A percentile compares a stretch with the other conserved stretches of the same genome.
These are phyloP conservation scores for Aldabrachelys gigantea DNA, from an alignment of 2,113 vertebrate species.

Conservation along the genomic window DNA sequence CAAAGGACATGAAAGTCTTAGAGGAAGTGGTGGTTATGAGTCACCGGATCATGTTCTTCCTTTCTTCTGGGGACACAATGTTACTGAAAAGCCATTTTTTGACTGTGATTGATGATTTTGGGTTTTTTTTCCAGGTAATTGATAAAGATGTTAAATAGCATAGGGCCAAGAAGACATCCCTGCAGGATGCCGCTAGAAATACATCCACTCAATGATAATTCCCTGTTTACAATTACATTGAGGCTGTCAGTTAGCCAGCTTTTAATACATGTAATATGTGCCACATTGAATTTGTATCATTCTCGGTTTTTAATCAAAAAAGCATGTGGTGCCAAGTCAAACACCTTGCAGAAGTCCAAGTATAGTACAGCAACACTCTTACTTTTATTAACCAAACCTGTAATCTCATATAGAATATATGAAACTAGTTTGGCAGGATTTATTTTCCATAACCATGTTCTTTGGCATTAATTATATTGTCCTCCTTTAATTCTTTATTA, in stretches of 20 bases:
- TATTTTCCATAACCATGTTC: neutral
- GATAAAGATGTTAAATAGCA: neutral
- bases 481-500: neutral
- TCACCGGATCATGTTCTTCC: neutral
- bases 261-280: neutral
- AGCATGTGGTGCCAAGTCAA: neutral
- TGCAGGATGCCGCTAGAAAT: neutral
- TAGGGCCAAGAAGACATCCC: neutral
- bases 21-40: neutral
- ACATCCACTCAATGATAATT: neutral
- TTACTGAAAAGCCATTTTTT: accelerated
- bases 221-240: neutral
- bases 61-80: accelerated
- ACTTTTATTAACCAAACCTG: neutral
- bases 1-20: neutral
- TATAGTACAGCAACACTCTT: neutral
- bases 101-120: neutral
- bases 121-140: neutral
- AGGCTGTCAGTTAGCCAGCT: neutral
- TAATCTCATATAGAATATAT: neutral
- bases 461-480: neutral
- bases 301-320: neutral
- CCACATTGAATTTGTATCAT: neutral
- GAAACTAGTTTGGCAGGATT: neutral
- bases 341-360: neutral